phyloP scores from a whole-genome alignment of 2,888 invertebrate genomes.

The Malachius bipustulatus region DNA sequence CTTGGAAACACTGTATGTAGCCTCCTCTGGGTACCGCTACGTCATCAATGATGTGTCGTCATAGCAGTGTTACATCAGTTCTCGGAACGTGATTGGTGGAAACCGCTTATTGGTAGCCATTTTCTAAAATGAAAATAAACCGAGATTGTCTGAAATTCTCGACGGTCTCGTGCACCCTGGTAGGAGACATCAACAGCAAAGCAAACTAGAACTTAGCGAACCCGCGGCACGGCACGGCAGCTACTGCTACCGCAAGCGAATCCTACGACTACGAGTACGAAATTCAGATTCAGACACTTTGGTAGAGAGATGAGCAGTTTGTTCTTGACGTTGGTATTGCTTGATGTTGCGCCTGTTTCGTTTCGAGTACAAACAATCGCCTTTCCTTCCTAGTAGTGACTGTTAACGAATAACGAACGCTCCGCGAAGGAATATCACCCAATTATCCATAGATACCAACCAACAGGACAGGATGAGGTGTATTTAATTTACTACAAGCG shows the following conservation, averaged over 20 bases:
- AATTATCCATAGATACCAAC: too few relatives aligned
- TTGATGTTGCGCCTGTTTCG: too few relatives aligned
- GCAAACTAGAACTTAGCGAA: slow-evolving; percentile 24
- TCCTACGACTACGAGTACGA: too few relatives aligned
- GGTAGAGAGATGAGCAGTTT: slow-evolving; percentile 34
- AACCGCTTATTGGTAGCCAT: slow-evolving; percentile 44
- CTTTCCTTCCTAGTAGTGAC: too few relatives aligned
- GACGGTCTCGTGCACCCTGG: slow-evolving; percentile 40
- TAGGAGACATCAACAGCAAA: slow-evolving; percentile 44
- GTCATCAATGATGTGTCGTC: slow-evolving; percentile 37
- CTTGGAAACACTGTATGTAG: slow-evolving; percentile 36
- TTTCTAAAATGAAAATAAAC: slow-evolving; percentile 51
- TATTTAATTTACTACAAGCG: too few relatives aligned
- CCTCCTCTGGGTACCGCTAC: slow-evolving; percentile 33
- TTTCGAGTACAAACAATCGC: too few relatives aligned
- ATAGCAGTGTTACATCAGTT: slow-evolving; percentile 28
- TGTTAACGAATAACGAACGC: too few relatives aligned
- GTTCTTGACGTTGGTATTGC: too few relatives aligned
- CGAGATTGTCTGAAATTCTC: slow-evolving; percentile 28
- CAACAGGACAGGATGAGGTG: too few relatives aligned
- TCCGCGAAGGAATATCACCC: too few relatives aligned
- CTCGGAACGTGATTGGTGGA: slow-evolving; percentile 35
- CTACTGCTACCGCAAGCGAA: neutral
- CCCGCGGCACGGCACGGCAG: neutral
- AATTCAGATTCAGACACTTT: too few relatives aligned